Conservation (phyloP, 2,888 invertebrate species). For the Amiota mariae region DNA sequence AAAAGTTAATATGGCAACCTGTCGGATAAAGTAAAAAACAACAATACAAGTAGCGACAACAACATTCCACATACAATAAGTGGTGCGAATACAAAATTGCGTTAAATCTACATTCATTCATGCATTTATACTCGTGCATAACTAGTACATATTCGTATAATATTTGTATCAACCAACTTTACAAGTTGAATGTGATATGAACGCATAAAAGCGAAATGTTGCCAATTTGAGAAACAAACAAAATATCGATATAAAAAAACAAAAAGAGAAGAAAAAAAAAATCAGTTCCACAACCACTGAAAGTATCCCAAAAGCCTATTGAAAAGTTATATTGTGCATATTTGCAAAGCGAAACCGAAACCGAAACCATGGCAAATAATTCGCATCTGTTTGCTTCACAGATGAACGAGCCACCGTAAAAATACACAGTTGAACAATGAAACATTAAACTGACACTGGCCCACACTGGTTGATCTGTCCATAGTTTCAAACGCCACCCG, state of each 20-base stretch:
- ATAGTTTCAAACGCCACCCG: too few species aligned
- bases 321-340: constrained; percentile 5
- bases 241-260: neutral
- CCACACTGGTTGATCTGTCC: too few species aligned
- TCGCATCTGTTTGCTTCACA: constrained; percentile 31
- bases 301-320: neutral
- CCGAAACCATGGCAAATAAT: constrained; percentile 57
- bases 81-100: too few species aligned
- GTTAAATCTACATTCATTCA: too few species aligned
- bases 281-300: neutral
- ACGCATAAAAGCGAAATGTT: constrained; percentile 10
- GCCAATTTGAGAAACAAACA: neutral
- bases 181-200: neutral
- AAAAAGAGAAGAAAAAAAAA: neutral
- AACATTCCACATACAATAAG: too few species aligned
- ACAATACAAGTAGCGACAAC: neutral
- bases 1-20: constrained; percentile 32
- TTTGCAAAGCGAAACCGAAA: constrained; percentile 39
- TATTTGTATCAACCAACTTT: too few species aligned
- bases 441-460: neutral
- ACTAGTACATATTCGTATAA: too few species aligned
- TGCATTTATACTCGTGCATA: too few species aligned
- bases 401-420: constrained; percentile 22
- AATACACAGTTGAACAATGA: neutral
- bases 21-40: constrained; percentile 4